Evolutionary conservation across 2,888 invertebrate genomes (phyloP), one percentile per base, ranked within the genome.

Genomic region (Hypolimnas misippus): DNA sequence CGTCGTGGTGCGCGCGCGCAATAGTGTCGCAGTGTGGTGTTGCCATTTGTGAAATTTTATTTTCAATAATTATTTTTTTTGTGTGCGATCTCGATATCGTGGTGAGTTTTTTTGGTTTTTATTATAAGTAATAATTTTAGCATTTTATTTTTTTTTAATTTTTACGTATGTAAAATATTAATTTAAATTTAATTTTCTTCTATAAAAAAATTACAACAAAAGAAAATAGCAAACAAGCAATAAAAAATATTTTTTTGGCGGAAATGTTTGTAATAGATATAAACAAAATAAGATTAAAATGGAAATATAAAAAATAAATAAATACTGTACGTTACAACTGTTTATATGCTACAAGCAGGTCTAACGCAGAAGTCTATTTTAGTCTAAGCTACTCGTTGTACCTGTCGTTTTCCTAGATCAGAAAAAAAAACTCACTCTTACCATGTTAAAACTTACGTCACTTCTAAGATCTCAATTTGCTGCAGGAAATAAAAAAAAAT

Each of bases 1-100:
- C 72, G 77, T 70, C 73, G 77, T 71, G 68, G 81, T 78, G 82
- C 81, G 83, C 82, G 84, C 85, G 69, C 68, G 68, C 59, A 35
- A 40, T 44, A 56, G 61, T 61, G 50, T 29, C 49, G 63, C 58
- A 65, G 68, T 65, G 65, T 50, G 35, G 69, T 65, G 67, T 29
- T 67, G 61, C 31, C 51, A 59, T 54, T 56, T 62, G 62, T 64
- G 51, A 63, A 62, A 44, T 44, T 31, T 49, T 38, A 2, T 49
- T 57, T 57, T 31, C 53, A 21, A 2, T 46, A 33, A 12, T 12
- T n/a, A 38, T 38, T 52, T 56, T 53, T 40, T 57, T 57, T 63
- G 7, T 16, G 53, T 60, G 53, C 7, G 5, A 17, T 16, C 7
- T 19, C 25, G 12, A 33, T 19, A 25, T 17, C 52, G 31, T 8